Conservation (phyloP, 1,140 invertebrate genomes). For the Heliconius hewitsoni region DNA sequence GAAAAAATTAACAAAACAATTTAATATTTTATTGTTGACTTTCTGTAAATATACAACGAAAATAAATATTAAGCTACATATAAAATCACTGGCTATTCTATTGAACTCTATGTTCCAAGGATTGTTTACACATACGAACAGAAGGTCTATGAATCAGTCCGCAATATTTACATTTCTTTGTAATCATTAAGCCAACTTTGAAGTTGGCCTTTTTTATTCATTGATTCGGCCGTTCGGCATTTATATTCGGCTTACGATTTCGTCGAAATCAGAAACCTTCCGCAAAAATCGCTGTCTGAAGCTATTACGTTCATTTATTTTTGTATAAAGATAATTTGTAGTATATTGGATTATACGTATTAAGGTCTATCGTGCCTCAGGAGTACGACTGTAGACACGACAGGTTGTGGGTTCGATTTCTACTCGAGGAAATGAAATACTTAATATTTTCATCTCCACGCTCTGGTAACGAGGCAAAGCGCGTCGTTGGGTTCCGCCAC, state of each 20-base stretch:
- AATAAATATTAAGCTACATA: background rate
- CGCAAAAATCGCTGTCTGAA: background rate
- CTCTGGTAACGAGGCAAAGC: too few relatives aligned
- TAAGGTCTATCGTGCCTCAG: too few relatives aligned
- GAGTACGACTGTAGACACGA: too few relatives aligned
- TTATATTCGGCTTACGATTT: background rate
- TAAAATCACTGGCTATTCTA: background rate
- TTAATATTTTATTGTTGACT: too few relatives aligned
- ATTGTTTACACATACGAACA: constrained; percentile 61
- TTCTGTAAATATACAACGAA: background rate
- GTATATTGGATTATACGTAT: too few relatives aligned
- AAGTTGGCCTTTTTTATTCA: constrained; percentile 40
- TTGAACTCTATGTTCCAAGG: background rate
- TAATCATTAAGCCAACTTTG: constrained; percentile 47
- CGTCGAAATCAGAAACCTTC: background rate
- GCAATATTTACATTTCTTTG: constrained; percentile 52
- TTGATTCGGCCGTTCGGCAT: background rate
- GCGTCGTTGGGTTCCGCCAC: too few relatives aligned
- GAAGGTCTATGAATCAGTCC: constrained; percentile 55
- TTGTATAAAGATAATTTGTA: too few relatives aligned
- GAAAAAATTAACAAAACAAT: too few relatives aligned
- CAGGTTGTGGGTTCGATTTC: too few relatives aligned
- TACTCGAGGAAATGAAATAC: too few relatives aligned
- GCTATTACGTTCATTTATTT: too few relatives aligned
- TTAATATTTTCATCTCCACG: too few relatives aligned